Evolutionary conservation across 1,140 invertebrate genomes (phyloP).

Genomic region (Trichomalopsis sarcophagae): DNA sequence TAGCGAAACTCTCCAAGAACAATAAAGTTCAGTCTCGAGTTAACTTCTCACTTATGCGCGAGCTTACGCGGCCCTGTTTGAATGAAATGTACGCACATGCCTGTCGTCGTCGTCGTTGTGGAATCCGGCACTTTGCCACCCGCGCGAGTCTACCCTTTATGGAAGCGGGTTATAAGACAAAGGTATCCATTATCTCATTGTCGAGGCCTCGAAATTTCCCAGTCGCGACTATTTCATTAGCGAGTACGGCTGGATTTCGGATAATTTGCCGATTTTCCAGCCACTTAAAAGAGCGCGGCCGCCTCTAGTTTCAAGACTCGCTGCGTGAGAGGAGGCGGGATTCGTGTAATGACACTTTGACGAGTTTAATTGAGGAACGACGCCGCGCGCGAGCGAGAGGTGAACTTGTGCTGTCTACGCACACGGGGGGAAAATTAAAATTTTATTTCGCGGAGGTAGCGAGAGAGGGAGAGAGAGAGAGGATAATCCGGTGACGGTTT

Average conservation of each 20-base stretch:
- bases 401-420: too few species aligned
- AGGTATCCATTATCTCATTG: constrained; percentile 48
- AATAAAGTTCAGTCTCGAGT: constrained; percentile 42
- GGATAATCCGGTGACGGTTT: background rate
- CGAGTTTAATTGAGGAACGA: constrained; percentile 35
- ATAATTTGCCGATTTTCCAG: constrained; percentile 43
- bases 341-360: constrained; percentile 46
- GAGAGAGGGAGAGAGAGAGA: background rate
- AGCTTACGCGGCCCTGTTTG: background rate
- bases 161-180: background rate
- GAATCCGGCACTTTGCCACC: background rate
- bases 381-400: too few species aligned
- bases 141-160: background rate
- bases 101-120: background rate
- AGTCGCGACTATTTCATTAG: constrained; percentile 39
- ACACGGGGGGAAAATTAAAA: background rate
- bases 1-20: constrained; percentile 27
- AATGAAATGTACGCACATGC: constrained; percentile 18
- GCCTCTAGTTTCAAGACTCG: background rate
- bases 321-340: background rate
- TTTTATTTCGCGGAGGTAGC: background rate
- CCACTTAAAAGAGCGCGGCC: constrained; percentile 13
- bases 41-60: constrained; percentile 36
- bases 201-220: constrained; percentile 37
- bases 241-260: constrained; percentile 30